Base-by-base conservation (phyloP, 2,888 invertebrate species). In the Tetanocera ferruginea region DNA sequence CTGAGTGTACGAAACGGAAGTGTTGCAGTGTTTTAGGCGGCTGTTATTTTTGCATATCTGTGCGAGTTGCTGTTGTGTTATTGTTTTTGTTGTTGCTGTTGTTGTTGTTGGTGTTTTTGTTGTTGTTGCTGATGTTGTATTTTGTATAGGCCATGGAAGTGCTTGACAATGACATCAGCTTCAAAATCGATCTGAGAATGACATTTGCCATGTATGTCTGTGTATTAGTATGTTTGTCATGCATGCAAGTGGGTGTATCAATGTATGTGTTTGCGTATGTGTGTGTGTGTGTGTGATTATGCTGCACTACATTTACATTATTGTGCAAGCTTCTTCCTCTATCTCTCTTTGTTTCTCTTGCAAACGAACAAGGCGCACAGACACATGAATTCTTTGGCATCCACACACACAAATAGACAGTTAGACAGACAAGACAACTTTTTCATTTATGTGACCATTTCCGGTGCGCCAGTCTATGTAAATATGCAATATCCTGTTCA, bases 401-500 rank as follows among this genome's bases (percentile, higher is more conserved):
- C n/a, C 1, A 55, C 55, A 55, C 37, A 37, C 60, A 72, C 37
- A 57, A 62, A 62, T 64, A 37, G 31, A 28, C 62, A 64, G 71
- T 28, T 37, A 25, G 55, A 52, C 71, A 52, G 73, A 60, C 57
- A 62, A 25, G 43, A 57, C 60, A 72, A 28, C 28, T 51, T 67
- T 55, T 75, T 52, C 66, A 66, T 75, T 66, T 75, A 66, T 75
- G 75, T 52, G 67, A 67, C 75, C 66, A 67, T 67, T 66, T 75
- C 75, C 75, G 67, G 75, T 37, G 66, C 66, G 67, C 67, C 37
- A 23, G 67, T 14, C 75, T 75, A 31, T 51, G 74, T 64, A 74
- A 74, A 74, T 74, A 74, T 74, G 74, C 75, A 75, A 75, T 75
- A 75, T 66, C 66, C 67, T 19, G 67, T 67, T 55, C 66, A 23